A percentile compares a stretch with the other conserved stretches of the same genome.
Evolutionary conservation across 1,140 invertebrate genomes (phyloP).

Genomic region (Xylocopa sonorina): DNA sequence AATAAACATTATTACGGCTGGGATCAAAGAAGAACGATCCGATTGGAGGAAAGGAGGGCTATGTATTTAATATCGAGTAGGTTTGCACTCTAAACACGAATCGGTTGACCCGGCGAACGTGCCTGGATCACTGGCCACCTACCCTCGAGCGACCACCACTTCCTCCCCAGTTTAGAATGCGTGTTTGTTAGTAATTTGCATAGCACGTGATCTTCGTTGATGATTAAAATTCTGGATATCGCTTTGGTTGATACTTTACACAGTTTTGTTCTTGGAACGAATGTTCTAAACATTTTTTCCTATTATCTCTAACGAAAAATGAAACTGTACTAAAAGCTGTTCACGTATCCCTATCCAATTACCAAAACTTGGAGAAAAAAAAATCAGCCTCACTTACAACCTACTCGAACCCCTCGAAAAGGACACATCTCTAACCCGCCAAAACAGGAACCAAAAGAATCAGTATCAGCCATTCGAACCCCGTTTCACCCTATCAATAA

Average conservation of each 20-base stretch:
- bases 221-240: too few relatives aligned
- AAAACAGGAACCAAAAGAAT: background rate
- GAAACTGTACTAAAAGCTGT: background rate
- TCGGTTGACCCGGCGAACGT: constrained; percentile 53
- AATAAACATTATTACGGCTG: constrained; percentile 69
- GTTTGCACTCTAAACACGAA: constrained; percentile 71
- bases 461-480: background rate
- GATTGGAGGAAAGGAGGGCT: constrained; percentile 66
- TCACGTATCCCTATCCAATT: background rate
- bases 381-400: background rate
- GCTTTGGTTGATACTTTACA: too few relatives aligned
- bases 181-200: background rate
- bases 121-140: constrained; percentile 49
- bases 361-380: background rate
- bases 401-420: background rate
- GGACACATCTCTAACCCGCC: background rate
- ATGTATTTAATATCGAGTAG: constrained; percentile 72
- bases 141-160: too few relatives aligned
- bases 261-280: too few relatives aligned
- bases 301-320: too few relatives aligned
- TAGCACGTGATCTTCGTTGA: background rate
- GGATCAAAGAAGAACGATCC: constrained; percentile 69
- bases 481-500: background rate
- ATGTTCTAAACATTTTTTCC: too few relatives aligned
- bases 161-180: background rate